Base-by-base conservation (phyloP, 2,113 vertebrate genomes). In the Tretioscincus oriximinensis region DNA sequence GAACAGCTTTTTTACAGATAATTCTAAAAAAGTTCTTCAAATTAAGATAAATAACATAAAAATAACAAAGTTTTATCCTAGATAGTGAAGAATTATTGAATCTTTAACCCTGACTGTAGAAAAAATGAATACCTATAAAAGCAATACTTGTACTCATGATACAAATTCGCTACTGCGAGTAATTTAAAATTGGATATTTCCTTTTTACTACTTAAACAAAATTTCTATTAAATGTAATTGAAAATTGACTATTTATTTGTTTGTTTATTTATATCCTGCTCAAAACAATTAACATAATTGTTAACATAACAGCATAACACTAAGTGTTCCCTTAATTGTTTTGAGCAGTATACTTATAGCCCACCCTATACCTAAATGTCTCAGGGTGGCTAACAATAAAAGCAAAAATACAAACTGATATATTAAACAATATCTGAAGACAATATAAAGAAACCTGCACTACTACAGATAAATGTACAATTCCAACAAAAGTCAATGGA, bases 221-320 rank as follows among this genome's bases (percentile, higher is more conserved):
- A 12, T 65, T 26, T 49, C 71, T 51, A 35, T 65, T 64, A 76
- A 63, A 22, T 86, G 73, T 63, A 35, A 66, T 14, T 61, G 6
- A 75, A 84, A 82, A 41, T 9, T 84, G 81, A 76, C 69, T 73
- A 26, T 77, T 51, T 51, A 51, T n/a, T n/a, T n/a, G n/a, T n/a
- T n/a, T n/a, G n/a, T n/a, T n/a, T n/a, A n/a, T n/a, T n/a, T n/a
- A n/a, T n/a, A n/a, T n/a, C n/a, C n/a, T n/a, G n/a, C n/a, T n/a
- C n/a, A n/a, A n/a, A n/a, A n/a, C n/a, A n/a, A n/a, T n/a, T n/a
- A n/a, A n/a, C n/a, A n/a, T n/a, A n/a, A n/a, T n/a, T n/a, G n/a
- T n/a, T n/a, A n/a, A n/a, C n/a, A n/a, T n/a, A n/a, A n/a, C n/a
- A n/a, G n/a, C n/a, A n/a, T n/a, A n/a, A n/a, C n/a, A n/a, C n/a